Evolutionary conservation across 2,113 vertebrate genomes (phyloP), one percentile per base, ranked within the genome.

Genomic region (Lepidiolamprologus cunningtoni): DNA sequence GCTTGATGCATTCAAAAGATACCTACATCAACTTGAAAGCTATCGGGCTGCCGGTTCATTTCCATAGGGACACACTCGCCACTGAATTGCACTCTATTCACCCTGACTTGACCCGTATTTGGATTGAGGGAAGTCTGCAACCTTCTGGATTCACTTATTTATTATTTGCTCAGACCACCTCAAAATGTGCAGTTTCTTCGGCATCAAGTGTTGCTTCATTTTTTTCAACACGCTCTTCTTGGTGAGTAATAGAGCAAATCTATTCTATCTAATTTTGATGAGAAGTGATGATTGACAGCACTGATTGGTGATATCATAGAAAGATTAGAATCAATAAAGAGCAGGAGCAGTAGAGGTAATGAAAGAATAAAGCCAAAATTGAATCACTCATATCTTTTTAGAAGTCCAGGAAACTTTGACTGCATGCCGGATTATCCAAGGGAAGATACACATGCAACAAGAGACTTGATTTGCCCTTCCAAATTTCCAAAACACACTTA

Each of bases 141-240:
- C 68, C 61, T 47, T 78, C 12, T 53, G 17, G 73, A 78, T 33
- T 78, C 45, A 33, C 42, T 50, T 13, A 31, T 78, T 31, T 78
- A 31, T 31, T n/a, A 78, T 78, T 78, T 6, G 28, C 26, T 31
- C 73, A 78, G 17, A 78, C 23, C 17, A 21, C 8, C 3, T 81
- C 23, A 88, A 28, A n/a, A 91, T 94, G 86, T 76, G 61, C 53
- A 1, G 1, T 1, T 53, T 3, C 9, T 90, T 87, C 85, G 8
- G 66, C 76, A 3, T 81, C 52, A 92, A 89, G 83, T 91, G 87
- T 23, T 58, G 54, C 3, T 93, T 94, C 8, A 6, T 94, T 78
- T 91, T 87, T 68, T 93, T 94, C 87, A 93, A 89, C 14, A 0
- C 10, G 1, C 3, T 93, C 7, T 89, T 94, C 52, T 37, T 92